Conservation (phyloP, 2,888 invertebrate genomes). For the Laspeyria flexula region DNA sequence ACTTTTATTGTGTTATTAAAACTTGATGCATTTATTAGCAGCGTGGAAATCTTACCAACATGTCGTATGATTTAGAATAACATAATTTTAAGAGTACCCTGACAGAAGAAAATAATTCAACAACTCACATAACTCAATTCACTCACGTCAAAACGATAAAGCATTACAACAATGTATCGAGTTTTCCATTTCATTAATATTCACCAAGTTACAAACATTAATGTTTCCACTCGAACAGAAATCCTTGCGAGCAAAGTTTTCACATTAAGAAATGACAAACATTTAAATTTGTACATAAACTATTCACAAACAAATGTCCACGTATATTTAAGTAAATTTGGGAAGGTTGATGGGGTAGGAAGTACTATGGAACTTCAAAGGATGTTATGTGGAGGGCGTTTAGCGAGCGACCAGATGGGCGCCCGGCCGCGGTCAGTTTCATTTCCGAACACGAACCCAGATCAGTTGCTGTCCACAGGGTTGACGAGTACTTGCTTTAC, state of each 20-base stretch:
- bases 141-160: constrained; percentile 19
- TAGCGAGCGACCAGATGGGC: constrained; percentile 37
- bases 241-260: constrained; percentile 39
- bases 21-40: too few relatives aligned
- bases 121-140: constrained; percentile 10
- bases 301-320: constrained; percentile 51
- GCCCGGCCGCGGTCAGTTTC: constrained; percentile 46
- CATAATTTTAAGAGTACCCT: neutral
- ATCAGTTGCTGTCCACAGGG: constrained; percentile 35
- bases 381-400: constrained; percentile 48
- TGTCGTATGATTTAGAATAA: too few relatives aligned
- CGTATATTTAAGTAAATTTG: constrained; percentile 45
- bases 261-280: constrained; percentile 46
- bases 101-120: constrained; percentile 6
- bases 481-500: constrained; percentile 18
- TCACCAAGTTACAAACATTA: constrained; percentile 45
- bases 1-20: too few relatives aligned
- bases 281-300: constrained; percentile 40
- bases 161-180: constrained; percentile 34
- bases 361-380: constrained; percentile 54
- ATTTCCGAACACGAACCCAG: constrained; percentile 48
- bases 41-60: too few relatives aligned
- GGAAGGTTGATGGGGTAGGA: constrained; percentile 40
- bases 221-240: constrained; percentile 39
- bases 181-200: constrained; percentile 42